Percentiles rank a stretch among this genome's conserved stretches.
These are phyloP conservation scores for Ammodytes dubius DNA, from an alignment of 2,113 vertebrate species.

Conservation along the genomic window DNA sequence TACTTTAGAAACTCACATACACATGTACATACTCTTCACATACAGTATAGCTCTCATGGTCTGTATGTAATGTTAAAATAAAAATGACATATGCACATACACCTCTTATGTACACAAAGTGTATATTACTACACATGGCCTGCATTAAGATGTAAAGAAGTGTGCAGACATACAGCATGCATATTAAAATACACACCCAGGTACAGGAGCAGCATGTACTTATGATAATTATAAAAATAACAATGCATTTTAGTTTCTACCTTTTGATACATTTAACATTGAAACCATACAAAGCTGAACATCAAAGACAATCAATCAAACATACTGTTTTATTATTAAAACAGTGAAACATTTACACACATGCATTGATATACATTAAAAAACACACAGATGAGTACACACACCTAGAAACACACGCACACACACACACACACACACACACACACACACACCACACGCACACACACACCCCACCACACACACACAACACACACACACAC, in stretches of 20 bases:
- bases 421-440: slow-evolving; percentile 5
- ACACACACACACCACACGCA: slow-evolving; percentile 10
- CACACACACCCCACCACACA: too few relatives aligned
- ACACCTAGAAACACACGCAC: slow-evolving; percentile 11
- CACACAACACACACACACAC: too few relatives aligned
- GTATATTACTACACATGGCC: neutral
- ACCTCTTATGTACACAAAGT: neutral
- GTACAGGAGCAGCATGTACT: neutral
- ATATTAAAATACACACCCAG: neutral
- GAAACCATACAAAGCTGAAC: neutral
- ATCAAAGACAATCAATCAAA: neutral
- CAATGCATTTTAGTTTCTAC: neutral
- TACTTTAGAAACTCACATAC: neutral
- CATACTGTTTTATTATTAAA: neutral
- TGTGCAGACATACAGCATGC: neutral
- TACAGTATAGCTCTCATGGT: neutral
- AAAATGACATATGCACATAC: neutral
- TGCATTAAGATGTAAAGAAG: neutral
- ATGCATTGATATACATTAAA: neutral
- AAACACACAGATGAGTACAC: neutral
- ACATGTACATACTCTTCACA: neutral
- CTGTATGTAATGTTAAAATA: neutral
- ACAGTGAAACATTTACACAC: neutral
- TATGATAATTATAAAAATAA: neutral
- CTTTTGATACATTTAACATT: neutral